phyloP scores from a whole-genome alignment of 2,797 vertebrate genomes.

The Chaenodraco wilsoni region DNA sequence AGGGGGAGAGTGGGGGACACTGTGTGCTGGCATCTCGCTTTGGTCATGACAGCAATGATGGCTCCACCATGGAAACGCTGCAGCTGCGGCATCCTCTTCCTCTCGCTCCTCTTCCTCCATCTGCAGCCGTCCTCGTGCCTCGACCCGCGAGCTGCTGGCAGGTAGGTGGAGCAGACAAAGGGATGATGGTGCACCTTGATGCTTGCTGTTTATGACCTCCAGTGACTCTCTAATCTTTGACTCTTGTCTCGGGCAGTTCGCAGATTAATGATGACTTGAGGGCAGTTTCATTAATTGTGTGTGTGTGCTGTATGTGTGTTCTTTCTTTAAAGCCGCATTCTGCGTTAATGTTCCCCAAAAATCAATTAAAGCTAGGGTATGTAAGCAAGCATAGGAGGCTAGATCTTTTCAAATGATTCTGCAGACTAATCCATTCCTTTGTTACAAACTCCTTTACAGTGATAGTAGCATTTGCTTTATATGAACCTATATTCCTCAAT shows the following conservation, averaged over 20 bases:
- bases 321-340: constrained; percentile 1
- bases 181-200: background rate
- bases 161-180: constrained; percentile 38
- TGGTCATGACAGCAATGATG: constrained; percentile 66
- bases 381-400: no score
- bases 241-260: constrained; percentile 23
- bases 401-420: no score
- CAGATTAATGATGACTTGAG: constrained; percentile 27
- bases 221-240: constrained; percentile 52
- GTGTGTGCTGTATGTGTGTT: background rate
- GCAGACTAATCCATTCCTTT: no score
- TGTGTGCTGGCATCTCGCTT: constrained; percentile 53
- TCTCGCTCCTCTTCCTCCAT: constrained; percentile 46
- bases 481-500: no score
- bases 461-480: no score
- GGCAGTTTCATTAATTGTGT: background rate
- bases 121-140: constrained; percentile 35
- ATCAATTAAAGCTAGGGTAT: no score
- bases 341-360: background rate
- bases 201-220: constrained; percentile 12
- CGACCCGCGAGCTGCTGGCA: constrained; percentile 23
- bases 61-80: constrained; percentile 58
- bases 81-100: constrained; percentile 50
- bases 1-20: constrained; percentile 18
- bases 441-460: no score